These are phyloP conservation scores for Cyprinodon tularosa DNA, from an alignment of 2,113 vertebrate genomes.

Conservation along the genomic window DNA sequence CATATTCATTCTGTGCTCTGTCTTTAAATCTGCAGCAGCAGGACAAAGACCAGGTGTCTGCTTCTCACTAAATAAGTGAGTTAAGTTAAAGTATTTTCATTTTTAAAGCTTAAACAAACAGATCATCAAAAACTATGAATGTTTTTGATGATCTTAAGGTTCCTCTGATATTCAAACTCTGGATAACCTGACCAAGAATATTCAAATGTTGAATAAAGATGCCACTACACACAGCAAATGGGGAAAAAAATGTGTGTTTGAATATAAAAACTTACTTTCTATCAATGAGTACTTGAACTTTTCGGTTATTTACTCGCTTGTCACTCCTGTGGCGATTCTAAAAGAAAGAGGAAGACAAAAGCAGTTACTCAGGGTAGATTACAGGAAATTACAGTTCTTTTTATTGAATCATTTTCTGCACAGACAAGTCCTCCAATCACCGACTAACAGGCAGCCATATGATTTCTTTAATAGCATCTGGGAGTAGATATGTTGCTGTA, in stretches of 20 bases:
- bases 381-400: neutral
- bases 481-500: neutral
- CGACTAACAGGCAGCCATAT: neutral
- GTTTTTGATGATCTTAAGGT: neutral
- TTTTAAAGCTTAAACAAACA: neutral
- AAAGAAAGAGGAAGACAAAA: neutral
- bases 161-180: neutral
- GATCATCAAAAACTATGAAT: neutral
- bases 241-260: neutral
- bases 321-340: constrained; percentile 93
- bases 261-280: constrained; percentile 83
- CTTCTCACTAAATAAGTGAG: constrained; percentile 21
- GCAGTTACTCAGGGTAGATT: neutral
- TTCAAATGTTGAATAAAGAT: neutral
- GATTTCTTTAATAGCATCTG: neutral
- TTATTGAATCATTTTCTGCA: neutral
- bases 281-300: constrained; percentile 86
- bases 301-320: constrained; percentile 92
- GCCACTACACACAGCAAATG: neutral
- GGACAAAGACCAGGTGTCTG: neutral
- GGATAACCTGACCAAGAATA: neutral
- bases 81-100: neutral
- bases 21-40: constrained; percentile 54
- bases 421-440: neutral
- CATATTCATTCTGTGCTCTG: neutral